These are phyloP conservation scores for Aphidoletes aphidimyza DNA, from an alignment of 2,888 invertebrate genomes.

Conservation along the genomic window DNA sequence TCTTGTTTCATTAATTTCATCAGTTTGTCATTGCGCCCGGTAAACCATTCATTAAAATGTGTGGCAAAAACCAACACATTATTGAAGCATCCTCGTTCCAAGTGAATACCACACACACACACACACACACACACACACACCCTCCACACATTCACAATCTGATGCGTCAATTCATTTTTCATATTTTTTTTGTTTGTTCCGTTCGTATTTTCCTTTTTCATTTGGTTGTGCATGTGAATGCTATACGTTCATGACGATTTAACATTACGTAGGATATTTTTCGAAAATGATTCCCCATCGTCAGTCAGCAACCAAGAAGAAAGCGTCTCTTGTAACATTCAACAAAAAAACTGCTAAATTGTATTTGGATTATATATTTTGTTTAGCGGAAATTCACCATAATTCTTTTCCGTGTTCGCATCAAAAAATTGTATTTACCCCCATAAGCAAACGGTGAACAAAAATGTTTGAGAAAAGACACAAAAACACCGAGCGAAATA, in stretches of 20 bases:
- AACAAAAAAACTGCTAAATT: neutral
- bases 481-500: neutral
- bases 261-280: neutral
- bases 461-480: neutral
- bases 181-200: neutral
- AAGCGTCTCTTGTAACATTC: neutral
- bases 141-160: neutral
- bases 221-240: neutral
- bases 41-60: neutral
- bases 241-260: neutral
- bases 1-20: conserved; percentile 1
- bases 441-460: no score
- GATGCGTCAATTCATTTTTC: conserved; percentile 40
- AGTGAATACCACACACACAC: no score
- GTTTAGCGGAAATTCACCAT: conserved; percentile 31
- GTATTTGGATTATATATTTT: conserved; percentile 37
- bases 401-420: neutral
- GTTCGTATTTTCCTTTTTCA: neutral
- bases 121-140: no score
- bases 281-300: neutral
- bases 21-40: neutral
- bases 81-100: no score
- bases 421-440: neutral
- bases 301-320: no score
- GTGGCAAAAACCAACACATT: neutral